Conservation (phyloP, 2,888 invertebrate species). For the Stramonita haemastoma region DNA sequence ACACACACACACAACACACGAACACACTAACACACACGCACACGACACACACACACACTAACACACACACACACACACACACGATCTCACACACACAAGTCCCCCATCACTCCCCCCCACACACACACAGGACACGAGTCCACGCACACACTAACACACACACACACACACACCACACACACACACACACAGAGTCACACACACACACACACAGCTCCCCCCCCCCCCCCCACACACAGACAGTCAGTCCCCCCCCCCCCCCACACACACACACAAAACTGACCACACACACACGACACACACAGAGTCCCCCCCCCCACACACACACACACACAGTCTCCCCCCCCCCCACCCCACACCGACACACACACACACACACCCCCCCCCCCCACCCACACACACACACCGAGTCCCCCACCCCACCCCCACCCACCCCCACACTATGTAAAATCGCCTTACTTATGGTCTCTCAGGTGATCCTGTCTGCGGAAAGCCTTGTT, state of each 20-base stretch:
- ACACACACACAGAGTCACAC: neutral
- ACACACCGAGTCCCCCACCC: neutral
- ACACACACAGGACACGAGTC: neutral
- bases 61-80: slow-evolving; percentile 5
- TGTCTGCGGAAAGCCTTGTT: too few relatives aligned
- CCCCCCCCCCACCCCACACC: neutral
- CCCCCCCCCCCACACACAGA: neutral
- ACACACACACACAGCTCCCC: neutral
- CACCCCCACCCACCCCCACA: neutral
- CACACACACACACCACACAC: neutral
- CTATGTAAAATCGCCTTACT: neutral
- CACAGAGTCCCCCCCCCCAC: neutral
- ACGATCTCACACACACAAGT: neutral
- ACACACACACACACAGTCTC: neutral
- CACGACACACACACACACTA: neutral
- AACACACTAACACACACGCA: neutral
- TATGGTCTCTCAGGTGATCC: too few relatives aligned
- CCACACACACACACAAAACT: neutral
- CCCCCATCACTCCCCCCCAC: neutral
- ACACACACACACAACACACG: neutral
- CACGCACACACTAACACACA: neutral
- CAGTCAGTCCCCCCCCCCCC: neutral
- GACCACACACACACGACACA: neutral
- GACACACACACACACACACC: slow-evolving; percentile 12
- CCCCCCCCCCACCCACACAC: neutral